Percentiles rank a stretch among this genome's conserved stretches.
Conservation (phyloP, 2,888 invertebrate species). For the Anorthoa munda region DNA sequence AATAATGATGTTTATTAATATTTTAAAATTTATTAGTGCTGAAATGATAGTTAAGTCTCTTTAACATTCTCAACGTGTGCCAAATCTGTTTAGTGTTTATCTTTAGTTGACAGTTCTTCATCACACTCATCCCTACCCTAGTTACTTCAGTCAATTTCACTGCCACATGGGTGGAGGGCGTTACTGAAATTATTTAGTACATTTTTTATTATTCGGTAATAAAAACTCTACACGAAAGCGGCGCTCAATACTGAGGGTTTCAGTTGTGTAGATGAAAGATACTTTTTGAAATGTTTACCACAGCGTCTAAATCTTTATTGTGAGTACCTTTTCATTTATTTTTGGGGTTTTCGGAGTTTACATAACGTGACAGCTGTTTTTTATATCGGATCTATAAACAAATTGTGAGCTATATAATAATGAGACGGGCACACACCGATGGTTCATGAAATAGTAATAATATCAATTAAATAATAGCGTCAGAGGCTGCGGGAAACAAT, state of each 20-base stretch:
- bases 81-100: not conserved
- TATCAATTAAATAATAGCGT: slow-evolving; percentile 21
- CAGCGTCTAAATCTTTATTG: slow-evolving; percentile 86
- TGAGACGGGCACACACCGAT: slow-evolving; percentile 37
- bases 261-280: slow-evolving; percentile 79
- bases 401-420: slow-evolving; percentile 64
- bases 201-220: slow-evolving; percentile 64
- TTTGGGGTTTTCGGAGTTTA: slow-evolving; percentile 89
- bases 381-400: slow-evolving; percentile 79
- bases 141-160: slow-evolving; percentile 73
- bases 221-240: slow-evolving; percentile 68
- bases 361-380: slow-evolving; percentile 89
- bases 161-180: slow-evolving; percentile 84
- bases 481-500: not conserved
- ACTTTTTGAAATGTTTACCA: slow-evolving; percentile 88
- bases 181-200: slow-evolving; percentile 72
- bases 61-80: not conserved
- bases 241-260: slow-evolving; percentile 67
- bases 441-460: slow-evolving; percentile 16
- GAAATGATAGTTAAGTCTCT: not conserved
- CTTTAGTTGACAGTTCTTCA: slow-evolving; percentile 25
- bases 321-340: slow-evolving; percentile 87
- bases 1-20: too few species aligned
- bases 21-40: not conserved
- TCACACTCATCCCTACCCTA: slow-evolving; percentile 43